phyloP scores from a whole-genome alignment of 2,888 invertebrate species.

The Acleris sparsana region DNA sequence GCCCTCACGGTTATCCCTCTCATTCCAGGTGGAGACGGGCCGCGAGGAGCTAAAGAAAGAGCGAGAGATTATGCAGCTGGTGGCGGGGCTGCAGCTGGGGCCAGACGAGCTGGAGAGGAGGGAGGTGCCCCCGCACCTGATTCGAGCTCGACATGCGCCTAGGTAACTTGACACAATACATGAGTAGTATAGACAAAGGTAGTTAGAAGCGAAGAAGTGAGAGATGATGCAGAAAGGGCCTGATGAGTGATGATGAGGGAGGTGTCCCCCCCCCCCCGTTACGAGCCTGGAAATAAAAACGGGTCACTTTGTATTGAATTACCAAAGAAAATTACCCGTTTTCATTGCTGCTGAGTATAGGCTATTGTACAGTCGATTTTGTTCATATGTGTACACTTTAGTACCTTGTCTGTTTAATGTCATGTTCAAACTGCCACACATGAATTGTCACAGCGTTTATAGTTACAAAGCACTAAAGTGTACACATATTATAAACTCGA shows the following conservation, averaged over 20 bases:
- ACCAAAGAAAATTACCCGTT: no score
- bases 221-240: slow-evolving; percentile 95
- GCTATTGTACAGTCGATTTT: no score
- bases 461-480: no score
- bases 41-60: slow-evolving; percentile 93
- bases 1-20: not conserved
- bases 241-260: slow-evolving; percentile 88
- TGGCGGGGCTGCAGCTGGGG: slow-evolving; percentile 93
- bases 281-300: no score
- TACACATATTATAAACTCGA: no score
- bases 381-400: no score
- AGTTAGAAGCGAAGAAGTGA: slow-evolving; percentile 91
- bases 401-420: no score
- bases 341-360: no score
- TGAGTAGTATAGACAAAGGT: not conserved
- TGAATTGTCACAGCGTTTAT: no score
- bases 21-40: slow-evolving; percentile 85
- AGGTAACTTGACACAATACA: slow-evolving; percentile 53
- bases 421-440: no score
- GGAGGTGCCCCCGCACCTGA: slow-evolving; percentile 82
- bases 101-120: slow-evolving; percentile 89
- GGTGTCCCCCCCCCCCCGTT: slow-evolving; percentile 42
- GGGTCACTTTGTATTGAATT: no score
- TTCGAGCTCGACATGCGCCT: slow-evolving; percentile 83
- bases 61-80: slow-evolving; percentile 95